These are phyloP conservation scores for Catostylus mosaicus DNA, from an alignment of 30 jellyfish, hydroid and myxozoan genomes.

Conservation along the genomic window DNA sequence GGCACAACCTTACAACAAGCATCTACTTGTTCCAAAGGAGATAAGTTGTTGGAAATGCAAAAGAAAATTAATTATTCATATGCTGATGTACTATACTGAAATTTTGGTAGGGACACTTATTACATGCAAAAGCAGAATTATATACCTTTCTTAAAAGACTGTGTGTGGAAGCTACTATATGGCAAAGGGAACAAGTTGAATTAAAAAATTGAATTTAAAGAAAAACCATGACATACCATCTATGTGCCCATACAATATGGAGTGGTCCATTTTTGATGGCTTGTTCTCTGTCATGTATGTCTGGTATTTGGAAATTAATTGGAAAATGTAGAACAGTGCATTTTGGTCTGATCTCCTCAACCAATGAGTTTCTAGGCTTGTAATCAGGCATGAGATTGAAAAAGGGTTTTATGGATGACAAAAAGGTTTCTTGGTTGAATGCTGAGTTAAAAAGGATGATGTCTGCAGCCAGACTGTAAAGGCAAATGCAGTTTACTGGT, in stretches of 20 bases:
- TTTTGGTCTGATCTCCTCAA: conserved; percentile 66
- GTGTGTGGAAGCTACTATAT: too few species aligned
- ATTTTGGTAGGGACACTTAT: too few species aligned
- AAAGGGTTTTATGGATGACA: conserved; percentile 53
- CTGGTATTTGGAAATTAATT: conserved; percentile 10
- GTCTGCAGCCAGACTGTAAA: conserved; percentile 90
- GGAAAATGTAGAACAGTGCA: conserved; percentile 85
- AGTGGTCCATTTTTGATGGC: conserved; percentile 43
- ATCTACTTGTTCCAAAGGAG: too few species aligned
- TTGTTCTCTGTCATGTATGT: background rate
- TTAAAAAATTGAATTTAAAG: background rate
- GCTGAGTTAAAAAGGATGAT: conserved; percentile 81
- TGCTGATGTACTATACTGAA: too few species aligned
- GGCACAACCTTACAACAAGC: too few species aligned
- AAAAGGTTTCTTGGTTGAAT: conserved; percentile 81
- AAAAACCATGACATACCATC: conserved; percentile 89
- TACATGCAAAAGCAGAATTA: too few species aligned
- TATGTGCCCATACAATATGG: conserved; percentile 97
- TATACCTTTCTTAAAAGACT: too few species aligned
- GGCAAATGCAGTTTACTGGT: background rate
- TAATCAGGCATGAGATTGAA: conserved; percentile 90
- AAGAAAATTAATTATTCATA: too few species aligned
- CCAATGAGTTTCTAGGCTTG: conserved; percentile 40
- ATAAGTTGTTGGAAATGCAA: too few species aligned
- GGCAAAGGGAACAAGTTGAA: too few species aligned